These are phyloP conservation scores for Meliscaeva auricollis DNA, from an alignment of 2,888 invertebrate genomes.

Conservation along the genomic window DNA sequence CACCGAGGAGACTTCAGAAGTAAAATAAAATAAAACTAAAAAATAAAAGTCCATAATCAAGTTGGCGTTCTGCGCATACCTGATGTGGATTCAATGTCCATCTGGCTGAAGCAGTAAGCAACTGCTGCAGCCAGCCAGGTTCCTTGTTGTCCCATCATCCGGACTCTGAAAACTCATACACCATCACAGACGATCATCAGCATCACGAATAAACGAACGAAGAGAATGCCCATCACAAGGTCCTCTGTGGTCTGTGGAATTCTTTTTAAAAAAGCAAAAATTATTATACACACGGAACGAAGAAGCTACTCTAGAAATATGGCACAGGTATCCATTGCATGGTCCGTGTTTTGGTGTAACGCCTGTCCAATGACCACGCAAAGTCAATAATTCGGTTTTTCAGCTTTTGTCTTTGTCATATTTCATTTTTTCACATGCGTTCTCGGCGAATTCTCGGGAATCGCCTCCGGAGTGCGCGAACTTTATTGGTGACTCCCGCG, in stretches of 20 bases:
- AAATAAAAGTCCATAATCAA: constrained; percentile 45
- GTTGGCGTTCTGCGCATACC: constrained; percentile 66
- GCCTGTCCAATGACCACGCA: constrained; percentile 77
- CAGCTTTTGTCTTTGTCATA: constrained; percentile 75
- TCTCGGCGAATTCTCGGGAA: constrained; percentile 73
- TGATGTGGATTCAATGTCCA: constrained; percentile 71
- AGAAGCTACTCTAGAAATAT: constrained; percentile 58
- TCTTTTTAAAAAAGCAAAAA: constrained; percentile 27
- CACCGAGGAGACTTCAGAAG: constrained; percentile 64
- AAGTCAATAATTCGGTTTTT: constrained; percentile 76
- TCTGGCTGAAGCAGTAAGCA: constrained; percentile 61
- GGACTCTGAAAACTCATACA: background rate
- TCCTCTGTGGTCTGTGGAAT: constrained; percentile 56
- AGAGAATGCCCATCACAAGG: constrained; percentile 56
- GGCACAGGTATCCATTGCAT: constrained; percentile 67
- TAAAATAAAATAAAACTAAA: constrained; percentile 14
- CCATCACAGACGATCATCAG: constrained; percentile 10
- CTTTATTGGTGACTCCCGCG: constrained; percentile 70
- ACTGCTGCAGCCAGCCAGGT: constrained; percentile 47
- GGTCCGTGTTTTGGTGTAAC: constrained; percentile 72
- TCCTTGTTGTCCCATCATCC: constrained; percentile 22
- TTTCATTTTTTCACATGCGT: constrained; percentile 77
- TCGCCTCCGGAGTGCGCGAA: constrained; percentile 72
- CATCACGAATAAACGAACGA: constrained; percentile 22
- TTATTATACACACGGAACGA: constrained; percentile 54